These are phyloP conservation scores for Xenops minutus DNA, from an alignment of 2,797 vertebrate genomes.

Conservation along the genomic window DNA sequence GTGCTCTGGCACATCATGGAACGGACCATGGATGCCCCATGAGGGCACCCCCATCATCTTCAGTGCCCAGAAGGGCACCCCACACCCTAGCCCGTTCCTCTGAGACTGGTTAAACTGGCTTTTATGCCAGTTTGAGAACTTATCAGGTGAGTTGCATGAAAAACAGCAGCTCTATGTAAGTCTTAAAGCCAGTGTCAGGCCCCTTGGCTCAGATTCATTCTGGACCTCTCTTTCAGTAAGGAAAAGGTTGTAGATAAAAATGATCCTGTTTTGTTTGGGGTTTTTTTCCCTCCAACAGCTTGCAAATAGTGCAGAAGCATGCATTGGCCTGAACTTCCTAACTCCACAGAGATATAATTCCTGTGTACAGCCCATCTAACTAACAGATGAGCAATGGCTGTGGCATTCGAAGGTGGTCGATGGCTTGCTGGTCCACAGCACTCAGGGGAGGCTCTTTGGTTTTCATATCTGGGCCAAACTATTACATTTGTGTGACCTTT, in stretches of 20 bases:
- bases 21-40: rapidly evolving
- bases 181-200: background rate
- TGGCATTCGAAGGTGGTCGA: background rate
- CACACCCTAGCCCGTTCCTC: background rate
- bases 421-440: background rate
- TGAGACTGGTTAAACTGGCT: background rate
- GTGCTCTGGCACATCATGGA: background rate
- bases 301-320: background rate
- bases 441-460: background rate
- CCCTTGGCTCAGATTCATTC: background rate
- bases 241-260: background rate
- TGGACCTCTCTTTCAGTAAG: background rate
- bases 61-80: background rate
- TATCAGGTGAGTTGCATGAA: background rate
- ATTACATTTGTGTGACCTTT: conserved; percentile 18
- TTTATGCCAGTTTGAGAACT: background rate
- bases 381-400: background rate
- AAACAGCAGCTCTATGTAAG: background rate
- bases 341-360: background rate
- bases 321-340: background rate
- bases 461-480: conserved; percentile 31
- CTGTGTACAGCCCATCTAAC: background rate
- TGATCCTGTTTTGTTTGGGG: background rate
- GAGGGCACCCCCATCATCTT: background rate
- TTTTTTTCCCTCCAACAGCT: background rate